A percentile compares a stretch with the other conserved stretches of the same genome.
These are phyloP conservation scores for Mesitornis unicolor DNA, from an alignment of 2,113 vertebrate genomes.

Conservation along the genomic window DNA sequence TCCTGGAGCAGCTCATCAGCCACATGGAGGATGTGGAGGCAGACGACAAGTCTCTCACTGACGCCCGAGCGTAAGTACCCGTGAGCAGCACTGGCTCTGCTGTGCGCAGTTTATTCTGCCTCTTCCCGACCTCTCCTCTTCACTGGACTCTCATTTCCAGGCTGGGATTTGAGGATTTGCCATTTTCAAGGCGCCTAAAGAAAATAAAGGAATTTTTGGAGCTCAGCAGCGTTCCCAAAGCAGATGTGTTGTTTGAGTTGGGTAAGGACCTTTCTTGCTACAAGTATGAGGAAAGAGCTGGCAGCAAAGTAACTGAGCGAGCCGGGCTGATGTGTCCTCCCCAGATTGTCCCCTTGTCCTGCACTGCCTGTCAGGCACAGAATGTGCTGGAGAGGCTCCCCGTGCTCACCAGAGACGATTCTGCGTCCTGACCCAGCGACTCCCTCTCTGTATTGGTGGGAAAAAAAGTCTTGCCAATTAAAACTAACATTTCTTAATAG, in stretches of 20 bases:
- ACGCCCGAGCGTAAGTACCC: conserved; percentile 86
- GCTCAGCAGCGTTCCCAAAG: conserved; percentile 83
- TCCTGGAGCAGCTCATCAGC: conserved; percentile 85
- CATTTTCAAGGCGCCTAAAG: conserved; percentile 89
- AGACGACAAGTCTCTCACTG: conserved; percentile 81
- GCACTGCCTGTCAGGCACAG: neutral
- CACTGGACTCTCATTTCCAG: conserved; percentile 63
- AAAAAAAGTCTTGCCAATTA: neutral
- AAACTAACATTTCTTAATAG: neutral
- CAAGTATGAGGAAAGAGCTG: neutral
- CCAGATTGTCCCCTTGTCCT: neutral
- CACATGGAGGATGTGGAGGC: conserved; percentile 93
- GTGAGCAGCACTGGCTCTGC: neutral
- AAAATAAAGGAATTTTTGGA: conserved; percentile 90
- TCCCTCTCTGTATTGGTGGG: neutral
- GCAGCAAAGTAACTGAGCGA: neutral
- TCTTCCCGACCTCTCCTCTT: neutral
- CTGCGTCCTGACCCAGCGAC: neutral
- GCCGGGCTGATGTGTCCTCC: neutral
- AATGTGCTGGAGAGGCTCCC: neutral
- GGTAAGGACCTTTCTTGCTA: conserved; percentile 74
- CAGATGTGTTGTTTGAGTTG: conserved; percentile 89
- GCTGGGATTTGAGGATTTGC: conserved; percentile 89
- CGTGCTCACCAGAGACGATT: neutral
- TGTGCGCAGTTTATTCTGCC: neutral